Evolutionary conservation across 2,797 vertebrate species (phyloP), one percentile per base, ranked within the genome.

Genomic region (Galaxias olidus): DNA sequence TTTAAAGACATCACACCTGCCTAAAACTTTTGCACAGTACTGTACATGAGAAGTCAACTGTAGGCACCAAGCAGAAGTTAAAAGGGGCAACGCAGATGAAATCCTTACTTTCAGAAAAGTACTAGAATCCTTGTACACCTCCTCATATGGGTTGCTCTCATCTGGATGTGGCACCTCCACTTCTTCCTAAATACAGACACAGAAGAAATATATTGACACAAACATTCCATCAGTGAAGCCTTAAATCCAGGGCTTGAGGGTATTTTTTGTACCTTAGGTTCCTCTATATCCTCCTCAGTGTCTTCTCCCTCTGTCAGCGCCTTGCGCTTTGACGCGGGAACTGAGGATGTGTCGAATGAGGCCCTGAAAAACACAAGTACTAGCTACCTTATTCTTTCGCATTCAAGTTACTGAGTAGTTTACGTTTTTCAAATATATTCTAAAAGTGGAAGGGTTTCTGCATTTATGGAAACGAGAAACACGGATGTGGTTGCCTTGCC

Each of bases 41-140:
- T n/a, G n/a, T n/a, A n/a, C n/a, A n/a, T n/a, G n/a, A n/a, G n/a
- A n/a, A n/a, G n/a, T n/a, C n/a, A n/a, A n/a, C n/a, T n/a, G n/a
- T n/a, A n/a, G n/a, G n/a, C n/a, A n/a, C n/a, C n/a, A n/a, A n/a
- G n/a, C n/a, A n/a, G n/a, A n/a, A n/a, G n/a, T n/a, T n/a, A n/a
- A n/a, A n/a, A n/a, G n/a, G n/a, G n/a, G n/a, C n/a, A n/a, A n/a
- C n/a, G n/a, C n/a, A n/a, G n/a, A n/a, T n/a, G n/a, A n/a, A n/a
- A n/a, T n/a, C n/a, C 42, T 86, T 77, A 97, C 97, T 95, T 99
- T 99, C 9, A 99, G 92, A 66, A 99, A 99, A 41, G 97, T 99
- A 82, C 97, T 99, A 17, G 97, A 99, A 79, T 99, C 96, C 85
- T 99, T 98, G 85, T 99, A 99, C 75, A 98, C 94, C 74, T 98